phyloP scores from a whole-genome alignment of 1,140 invertebrate species.

The Listronotus oregonensis region DNA sequence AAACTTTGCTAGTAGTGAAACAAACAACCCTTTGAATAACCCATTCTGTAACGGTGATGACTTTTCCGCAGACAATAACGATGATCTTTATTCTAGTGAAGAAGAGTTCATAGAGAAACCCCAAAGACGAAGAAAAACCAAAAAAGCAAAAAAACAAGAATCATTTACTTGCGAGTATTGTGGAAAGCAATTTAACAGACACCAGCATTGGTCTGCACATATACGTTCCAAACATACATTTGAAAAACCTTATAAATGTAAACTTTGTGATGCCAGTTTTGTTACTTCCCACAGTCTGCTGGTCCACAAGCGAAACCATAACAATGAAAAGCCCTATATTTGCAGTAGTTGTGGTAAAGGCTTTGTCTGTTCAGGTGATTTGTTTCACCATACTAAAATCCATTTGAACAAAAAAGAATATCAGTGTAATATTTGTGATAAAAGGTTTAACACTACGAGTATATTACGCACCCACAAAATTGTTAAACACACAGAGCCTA shows the following conservation, averaged over 20 bases:
- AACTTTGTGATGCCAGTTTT: slow-evolving; percentile 40
- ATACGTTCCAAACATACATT: slow-evolving; percentile 42
- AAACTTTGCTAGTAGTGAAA: neutral
- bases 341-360: slow-evolving; percentile 40
- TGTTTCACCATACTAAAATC: slow-evolving; percentile 44
- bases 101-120: slow-evolving; percentile 4
- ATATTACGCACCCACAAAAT: slow-evolving; percentile 41
- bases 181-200: slow-evolving; percentile 40
- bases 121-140: slow-evolving; percentile 12
- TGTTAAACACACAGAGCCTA: slow-evolving; percentile 40
- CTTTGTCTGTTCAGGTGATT: slow-evolving; percentile 40
- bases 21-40: neutral
- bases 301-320: slow-evolving; percentile 42
- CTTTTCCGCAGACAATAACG: slow-evolving; percentile 5
- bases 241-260: slow-evolving; percentile 43
- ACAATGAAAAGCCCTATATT: slow-evolving; percentile 41
- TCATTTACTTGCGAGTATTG: slow-evolving; percentile 41
- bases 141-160: slow-evolving; percentile 29
- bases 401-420: slow-evolving; percentile 43
- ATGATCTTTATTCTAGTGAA: slow-evolving; percentile 22
- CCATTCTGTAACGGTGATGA: slow-evolving; percentile 1
- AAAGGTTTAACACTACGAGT: slow-evolving; percentile 42
- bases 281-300: slow-evolving; percentile 39
- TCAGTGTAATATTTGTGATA: slow-evolving; percentile 38
- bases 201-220: slow-evolving; percentile 40